A percentile compares a stretch with the other conserved stretches of the same genome.
Conservation (phyloP, 2,797 vertebrate species). For the Staurois parvus region DNA sequence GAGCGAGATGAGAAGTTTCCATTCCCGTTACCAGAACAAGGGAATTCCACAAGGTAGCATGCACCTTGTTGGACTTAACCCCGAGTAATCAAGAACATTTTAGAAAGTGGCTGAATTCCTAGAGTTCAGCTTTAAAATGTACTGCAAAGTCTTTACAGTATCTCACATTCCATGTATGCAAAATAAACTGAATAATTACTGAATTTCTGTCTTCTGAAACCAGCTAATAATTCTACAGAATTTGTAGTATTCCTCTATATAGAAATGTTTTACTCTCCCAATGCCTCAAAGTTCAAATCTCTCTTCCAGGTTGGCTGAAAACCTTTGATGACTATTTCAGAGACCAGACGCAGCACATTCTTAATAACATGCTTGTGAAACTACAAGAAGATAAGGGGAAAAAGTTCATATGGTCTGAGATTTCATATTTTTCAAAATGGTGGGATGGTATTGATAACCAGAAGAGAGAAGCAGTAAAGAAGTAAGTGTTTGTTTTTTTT, state of each 20-base stretch:
- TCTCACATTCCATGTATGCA: too few species aligned
- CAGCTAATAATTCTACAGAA: not conserved
- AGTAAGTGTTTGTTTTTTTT: constrained; percentile 72
- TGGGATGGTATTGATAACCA: constrained; percentile 87
- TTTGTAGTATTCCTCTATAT: not conserved
- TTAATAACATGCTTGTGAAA: constrained; percentile 91
- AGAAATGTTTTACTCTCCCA: constrained; percentile 16
- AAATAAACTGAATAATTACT: too few species aligned
- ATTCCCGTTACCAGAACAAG: too few species aligned
- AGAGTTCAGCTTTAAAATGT: too few species aligned
- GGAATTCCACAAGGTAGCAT: too few species aligned
- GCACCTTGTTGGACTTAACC: too few species aligned
- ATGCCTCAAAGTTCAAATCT: constrained; percentile 29
- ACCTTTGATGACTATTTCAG: constrained; percentile 92
- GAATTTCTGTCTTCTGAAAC: not conserved
- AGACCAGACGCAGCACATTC: constrained; percentile 91
- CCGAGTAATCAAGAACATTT: too few species aligned
- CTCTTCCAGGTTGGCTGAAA: constrained; percentile 90
- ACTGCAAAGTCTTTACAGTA: too few species aligned
- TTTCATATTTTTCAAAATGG: constrained; percentile 93
- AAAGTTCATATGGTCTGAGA: constrained; percentile 93
- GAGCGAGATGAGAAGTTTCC: too few species aligned
- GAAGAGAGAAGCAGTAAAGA: constrained; percentile 85
- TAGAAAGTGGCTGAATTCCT: too few species aligned
- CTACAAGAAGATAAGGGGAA: constrained; percentile 83